Conservation (phyloP, 1,140 invertebrate species). For the Halyomorpha halys region DNA sequence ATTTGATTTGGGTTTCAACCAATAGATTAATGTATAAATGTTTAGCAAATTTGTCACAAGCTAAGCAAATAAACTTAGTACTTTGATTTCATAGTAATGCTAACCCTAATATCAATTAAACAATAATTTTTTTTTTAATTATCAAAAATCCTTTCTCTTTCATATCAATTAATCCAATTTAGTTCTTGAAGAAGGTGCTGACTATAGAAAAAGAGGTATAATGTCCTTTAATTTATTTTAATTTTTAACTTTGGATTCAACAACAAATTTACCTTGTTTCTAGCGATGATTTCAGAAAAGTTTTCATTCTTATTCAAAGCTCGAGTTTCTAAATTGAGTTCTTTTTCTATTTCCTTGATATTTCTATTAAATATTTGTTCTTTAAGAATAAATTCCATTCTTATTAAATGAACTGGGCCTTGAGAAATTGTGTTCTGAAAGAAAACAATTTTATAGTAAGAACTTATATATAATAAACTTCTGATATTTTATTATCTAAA, state of each 20-base stretch:
- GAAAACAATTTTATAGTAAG: constrained; percentile 13
- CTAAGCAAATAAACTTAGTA: too few relatives aligned
- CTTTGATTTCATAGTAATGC: too few relatives aligned
- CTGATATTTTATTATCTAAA: background rate
- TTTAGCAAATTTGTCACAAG: too few relatives aligned
- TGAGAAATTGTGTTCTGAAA: constrained; percentile 54
- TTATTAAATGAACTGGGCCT: constrained; percentile 74
- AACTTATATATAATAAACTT: background rate
- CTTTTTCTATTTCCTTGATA: constrained; percentile 79
- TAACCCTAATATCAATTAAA: too few relatives aligned
- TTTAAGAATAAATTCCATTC: constrained; percentile 78
- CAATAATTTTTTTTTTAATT: too few relatives aligned
- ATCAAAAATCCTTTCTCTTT: too few relatives aligned
- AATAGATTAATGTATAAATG: too few relatives aligned
- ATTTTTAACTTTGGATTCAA: too few relatives aligned
- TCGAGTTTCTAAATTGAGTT: constrained; percentile 74
- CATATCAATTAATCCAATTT: too few relatives aligned
- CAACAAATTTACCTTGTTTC: constrained; percentile 53
- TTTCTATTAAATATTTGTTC: constrained; percentile 75
- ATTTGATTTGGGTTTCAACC: too few relatives aligned
- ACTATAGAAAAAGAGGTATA: too few relatives aligned
- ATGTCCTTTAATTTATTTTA: background rate
- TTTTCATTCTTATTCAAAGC: constrained; percentile 77
- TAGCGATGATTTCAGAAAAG: constrained; percentile 59
- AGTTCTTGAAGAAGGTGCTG: too few relatives aligned